These are phyloP conservation scores for Pontoporia blainvillei DNA, from an alignment of 2,113 vertebrate species.

Conservation along the genomic window DNA sequence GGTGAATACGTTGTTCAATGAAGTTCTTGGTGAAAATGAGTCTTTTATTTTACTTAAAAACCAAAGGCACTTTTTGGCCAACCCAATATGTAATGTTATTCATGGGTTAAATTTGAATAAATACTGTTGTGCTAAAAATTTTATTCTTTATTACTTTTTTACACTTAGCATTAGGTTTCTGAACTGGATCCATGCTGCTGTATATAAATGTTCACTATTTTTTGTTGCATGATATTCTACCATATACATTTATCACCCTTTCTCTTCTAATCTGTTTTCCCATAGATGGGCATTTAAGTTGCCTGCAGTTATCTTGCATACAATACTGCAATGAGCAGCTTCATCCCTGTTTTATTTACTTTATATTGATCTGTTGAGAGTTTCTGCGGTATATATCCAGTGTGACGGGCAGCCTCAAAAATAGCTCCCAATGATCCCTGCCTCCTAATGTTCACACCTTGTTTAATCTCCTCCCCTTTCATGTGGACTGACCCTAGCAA, in stretches of 20 bases:
- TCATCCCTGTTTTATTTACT: neutral
- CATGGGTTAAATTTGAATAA: neutral
- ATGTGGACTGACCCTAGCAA: neutral
- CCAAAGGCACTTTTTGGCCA: too few species aligned
- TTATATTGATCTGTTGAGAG: neutral
- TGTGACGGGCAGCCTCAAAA: neutral
- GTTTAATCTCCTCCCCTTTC: neutral
- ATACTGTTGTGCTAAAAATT: neutral
- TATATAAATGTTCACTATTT: neutral
- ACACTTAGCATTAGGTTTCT: neutral
- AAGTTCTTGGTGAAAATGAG: too few species aligned
- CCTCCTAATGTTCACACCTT: neutral
- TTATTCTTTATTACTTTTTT: neutral
- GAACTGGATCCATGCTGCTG: neutral
- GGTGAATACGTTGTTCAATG: too few species aligned
- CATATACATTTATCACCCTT: neutral
- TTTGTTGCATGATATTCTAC: neutral
- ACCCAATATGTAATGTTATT: neutral
- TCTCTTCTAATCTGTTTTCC: neutral
- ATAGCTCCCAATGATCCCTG: neutral
- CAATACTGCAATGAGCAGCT: neutral
- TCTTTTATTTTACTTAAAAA: too few species aligned
- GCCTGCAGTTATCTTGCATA: neutral
- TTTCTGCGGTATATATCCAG: neutral
- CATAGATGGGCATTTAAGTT: neutral